phyloP scores from a whole-genome alignment of 2,888 invertebrate species.

The Drosophila differens region DNA sequence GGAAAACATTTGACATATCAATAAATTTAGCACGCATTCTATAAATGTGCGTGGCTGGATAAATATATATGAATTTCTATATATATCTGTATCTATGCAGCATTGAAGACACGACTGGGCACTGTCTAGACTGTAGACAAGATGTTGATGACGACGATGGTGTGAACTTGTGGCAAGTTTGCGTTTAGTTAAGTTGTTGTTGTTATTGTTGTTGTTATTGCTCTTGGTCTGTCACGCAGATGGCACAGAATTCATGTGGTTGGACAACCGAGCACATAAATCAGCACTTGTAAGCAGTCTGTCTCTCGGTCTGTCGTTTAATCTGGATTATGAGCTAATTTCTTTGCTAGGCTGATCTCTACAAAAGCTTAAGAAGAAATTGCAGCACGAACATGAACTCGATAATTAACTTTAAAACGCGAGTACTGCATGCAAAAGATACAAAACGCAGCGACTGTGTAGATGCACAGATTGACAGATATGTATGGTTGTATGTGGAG shows the following conservation, averaged over 20 bases:
- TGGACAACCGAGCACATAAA: conserved; percentile 47
- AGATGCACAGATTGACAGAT: conserved; percentile 50
- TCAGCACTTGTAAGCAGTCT: conserved; percentile 3
- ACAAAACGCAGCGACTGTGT: conserved; percentile 39
- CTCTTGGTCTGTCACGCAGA: conserved; percentile 55
- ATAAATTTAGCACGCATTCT: conserved; percentile 74
- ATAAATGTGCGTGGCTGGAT: conserved; percentile 66
- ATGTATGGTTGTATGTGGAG: conserved; percentile 23
- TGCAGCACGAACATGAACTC: conserved; percentile 77
- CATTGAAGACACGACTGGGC: conserved; percentile 30
- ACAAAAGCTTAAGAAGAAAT: conserved; percentile 68
- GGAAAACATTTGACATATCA: conserved; percentile 55
- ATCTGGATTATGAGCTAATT: conserved; percentile 52
- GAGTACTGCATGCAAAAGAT: conserved; percentile 65
- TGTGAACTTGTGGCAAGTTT: conserved; percentile 32
- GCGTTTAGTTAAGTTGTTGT: conserved; percentile 4
- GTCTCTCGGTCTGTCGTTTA: not conserved
- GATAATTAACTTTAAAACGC: conserved; percentile 75
- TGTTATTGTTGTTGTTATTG: conserved; percentile 9
- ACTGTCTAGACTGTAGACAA: conserved; percentile 36
- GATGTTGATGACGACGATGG: conserved; percentile 20
- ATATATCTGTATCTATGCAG: not conserved
- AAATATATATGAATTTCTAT: not conserved
- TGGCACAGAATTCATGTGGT: conserved; percentile 52
- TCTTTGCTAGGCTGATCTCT: conserved; percentile 23